Evolutionary conservation across 2,888 invertebrate species (phyloP).

Genomic region (Cyrtodaria siliqua): DNA sequence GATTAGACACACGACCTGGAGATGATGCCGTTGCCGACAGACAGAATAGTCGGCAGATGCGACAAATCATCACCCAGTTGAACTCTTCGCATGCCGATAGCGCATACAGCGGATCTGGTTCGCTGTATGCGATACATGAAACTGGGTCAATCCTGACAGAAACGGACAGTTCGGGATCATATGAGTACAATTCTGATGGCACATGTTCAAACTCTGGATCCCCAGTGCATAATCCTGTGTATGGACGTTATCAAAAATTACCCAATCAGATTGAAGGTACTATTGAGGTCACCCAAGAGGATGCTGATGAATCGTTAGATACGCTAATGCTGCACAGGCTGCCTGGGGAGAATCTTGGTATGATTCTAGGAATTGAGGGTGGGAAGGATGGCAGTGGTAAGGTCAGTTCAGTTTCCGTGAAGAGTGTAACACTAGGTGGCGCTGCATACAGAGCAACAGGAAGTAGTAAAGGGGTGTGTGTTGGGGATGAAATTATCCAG

Average conservation of each 20-base stretch:
- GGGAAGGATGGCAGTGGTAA: slow-evolving; percentile 93
- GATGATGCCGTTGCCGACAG: slow-evolving; percentile 5
- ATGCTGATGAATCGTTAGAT: slow-evolving; percentile 34
- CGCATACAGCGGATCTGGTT: slow-evolving; percentile 31
- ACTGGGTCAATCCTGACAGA: slow-evolving; percentile 62
- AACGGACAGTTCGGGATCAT: slow-evolving; percentile 62
- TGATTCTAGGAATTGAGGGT: slow-evolving; percentile 96
- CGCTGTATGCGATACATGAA: slow-evolving; percentile 57
- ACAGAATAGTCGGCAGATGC: slow-evolving; percentile 29
- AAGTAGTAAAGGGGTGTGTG: slow-evolving; percentile 88
- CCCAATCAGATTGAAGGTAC: slow-evolving; percentile 31
- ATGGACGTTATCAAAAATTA: slow-evolving; percentile 70
- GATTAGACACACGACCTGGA: neutral
- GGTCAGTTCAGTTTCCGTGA: slow-evolving; percentile 93
- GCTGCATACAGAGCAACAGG: slow-evolving; percentile 81
- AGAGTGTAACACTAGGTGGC: slow-evolving; percentile 80
- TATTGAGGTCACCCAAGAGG: slow-evolving; percentile 6
- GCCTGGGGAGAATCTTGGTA: slow-evolving; percentile 95
- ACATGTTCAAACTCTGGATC: slow-evolving; percentile 55
- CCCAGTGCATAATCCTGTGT: slow-evolving; percentile 60
- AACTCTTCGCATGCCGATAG: slow-evolving; percentile 41
- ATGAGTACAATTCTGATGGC: slow-evolving; percentile 62
- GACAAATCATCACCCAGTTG: slow-evolving; percentile 30
- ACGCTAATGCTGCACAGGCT: slow-evolving; percentile 92
- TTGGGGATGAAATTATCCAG: slow-evolving; percentile 95